Base-by-base conservation (phyloP, 2,888 invertebrate genomes). In the Odontocerum albicorne region DNA sequence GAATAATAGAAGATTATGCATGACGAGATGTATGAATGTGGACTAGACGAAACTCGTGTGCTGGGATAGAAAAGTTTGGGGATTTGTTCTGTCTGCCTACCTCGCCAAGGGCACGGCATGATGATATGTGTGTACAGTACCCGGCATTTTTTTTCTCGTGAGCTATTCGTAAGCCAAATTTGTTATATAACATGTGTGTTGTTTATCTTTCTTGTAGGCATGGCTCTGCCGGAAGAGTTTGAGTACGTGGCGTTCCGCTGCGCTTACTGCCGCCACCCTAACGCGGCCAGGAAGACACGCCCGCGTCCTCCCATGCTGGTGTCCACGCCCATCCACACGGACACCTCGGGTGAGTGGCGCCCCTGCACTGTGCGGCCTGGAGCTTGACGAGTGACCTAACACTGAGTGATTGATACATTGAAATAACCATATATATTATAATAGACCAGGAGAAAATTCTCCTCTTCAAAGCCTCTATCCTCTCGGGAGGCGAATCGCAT, bases 271-370 rank as follows among this genome's bases (percentile, higher is more conserved):
- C 86, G 85, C 55, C 78, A 82, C 22, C 79, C 89, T 68, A 96
- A 97, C 78, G 88, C 91, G 19, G 89, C 96, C n/a, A 82, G 89
- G 57, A 95, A 95, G 68, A 86, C 89, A 66, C 83, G 90, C 27
- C 94, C 92, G 1, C 77, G 82, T 33, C 92, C 92, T 19, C 94
- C 94, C 1, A 67, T 71, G 20, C 66, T 56, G 31, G 20, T 47
- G 47, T 13, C 47, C 15, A 44, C 49, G 2, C 35, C 55, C 10
- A 13, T 43, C 15, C 43, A 51, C 35, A 43, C 44, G 2, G 51
- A 51, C 43, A 43, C 51, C 7, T 51, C 51, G 27, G 51, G 51
- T 51, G 21, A 6, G 20, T 39, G n/a, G n/a, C n/a, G n/a, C n/a
- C n/a, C n/a, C n/a, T n/a, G n/a, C n/a, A n/a, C n/a, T n/a, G n/a